Percentiles rank a stretch among this genome's conserved stretches.
These are phyloP conservation scores for Copsychus sechellarum DNA, from an alignment of 2,113 vertebrate species.

Conservation along the genomic window DNA sequence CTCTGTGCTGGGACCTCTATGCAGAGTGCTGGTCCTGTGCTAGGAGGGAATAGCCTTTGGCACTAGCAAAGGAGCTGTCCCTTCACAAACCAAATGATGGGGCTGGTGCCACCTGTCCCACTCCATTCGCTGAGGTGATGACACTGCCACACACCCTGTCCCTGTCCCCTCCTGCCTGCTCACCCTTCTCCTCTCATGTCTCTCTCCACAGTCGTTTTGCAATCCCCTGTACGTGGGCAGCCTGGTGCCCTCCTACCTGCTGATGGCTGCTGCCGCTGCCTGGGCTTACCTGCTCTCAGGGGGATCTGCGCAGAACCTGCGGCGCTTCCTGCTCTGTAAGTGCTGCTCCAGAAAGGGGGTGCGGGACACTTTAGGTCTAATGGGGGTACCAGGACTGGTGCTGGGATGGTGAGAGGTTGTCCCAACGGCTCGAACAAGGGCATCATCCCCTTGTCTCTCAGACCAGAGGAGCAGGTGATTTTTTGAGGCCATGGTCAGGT, in stretches of 20 bases:
- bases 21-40: neutral
- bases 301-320: conserved; percentile 72
- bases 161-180: neutral
- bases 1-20: neutral
- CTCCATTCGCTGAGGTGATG: rapidly evolving
- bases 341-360: neutral
- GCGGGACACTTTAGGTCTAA: rapidly evolving
- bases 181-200: neutral
- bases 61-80: neutral
- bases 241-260: conserved; percentile 74
- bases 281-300: conserved; percentile 77
- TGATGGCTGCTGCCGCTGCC: conserved; percentile 63
- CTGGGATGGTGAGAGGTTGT: neutral
- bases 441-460: neutral
- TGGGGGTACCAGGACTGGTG: no score
- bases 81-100: neutral
- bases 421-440: rapidly evolving
- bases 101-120: neutral
- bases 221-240: conserved; percentile 78
- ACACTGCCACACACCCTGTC: neutral
- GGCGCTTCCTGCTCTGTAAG: conserved; percentile 74
- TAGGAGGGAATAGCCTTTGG: neutral
- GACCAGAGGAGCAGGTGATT: neutral
- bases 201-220: conserved; percentile 68
- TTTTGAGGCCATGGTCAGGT: rapidly evolving